Percentiles rank a stretch among this genome's conserved stretches.
These are phyloP conservation scores for Heterotilapia buettikoferi DNA, from an alignment of 2,113 vertebrate species.

Conservation along the genomic window DNA sequence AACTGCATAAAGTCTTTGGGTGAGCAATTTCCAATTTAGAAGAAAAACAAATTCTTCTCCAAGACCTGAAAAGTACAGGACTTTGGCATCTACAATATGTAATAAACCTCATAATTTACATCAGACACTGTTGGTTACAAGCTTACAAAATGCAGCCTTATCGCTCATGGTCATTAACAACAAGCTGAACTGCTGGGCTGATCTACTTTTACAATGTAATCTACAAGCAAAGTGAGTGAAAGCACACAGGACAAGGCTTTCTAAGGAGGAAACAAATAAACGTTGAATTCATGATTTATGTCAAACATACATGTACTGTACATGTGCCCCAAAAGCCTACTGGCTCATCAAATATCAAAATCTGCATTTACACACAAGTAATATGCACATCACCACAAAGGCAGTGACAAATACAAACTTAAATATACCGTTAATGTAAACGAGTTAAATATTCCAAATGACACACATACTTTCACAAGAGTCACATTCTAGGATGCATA, in stretches of 20 bases:
- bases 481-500: constrained; percentile 54
- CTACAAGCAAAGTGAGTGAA: neutral
- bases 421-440: constrained; percentile 38
- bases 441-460: constrained; percentile 42
- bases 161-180: neutral
- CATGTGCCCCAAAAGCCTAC: constrained; percentile 25
- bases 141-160: neutral
- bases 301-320: constrained; percentile 7
- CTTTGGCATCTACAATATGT: neutral
- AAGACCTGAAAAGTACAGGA: neutral
- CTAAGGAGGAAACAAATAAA: neutral
- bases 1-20: neutral
- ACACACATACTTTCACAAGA: constrained; percentile 27
- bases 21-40: neutral
- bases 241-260: neutral
- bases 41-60: neutral
- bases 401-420: constrained; percentile 24
- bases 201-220: neutral
- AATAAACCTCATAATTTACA: neutral
- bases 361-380: constrained; percentile 29
- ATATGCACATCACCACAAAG: constrained; percentile 23
- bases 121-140: neutral
- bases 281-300: neutral
- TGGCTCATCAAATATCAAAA: constrained; percentile 37
- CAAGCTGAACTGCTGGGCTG: neutral